phyloP scores from a whole-genome alignment of 2,113 vertebrate genomes.

The Misgurnus mizolepis region DNA sequence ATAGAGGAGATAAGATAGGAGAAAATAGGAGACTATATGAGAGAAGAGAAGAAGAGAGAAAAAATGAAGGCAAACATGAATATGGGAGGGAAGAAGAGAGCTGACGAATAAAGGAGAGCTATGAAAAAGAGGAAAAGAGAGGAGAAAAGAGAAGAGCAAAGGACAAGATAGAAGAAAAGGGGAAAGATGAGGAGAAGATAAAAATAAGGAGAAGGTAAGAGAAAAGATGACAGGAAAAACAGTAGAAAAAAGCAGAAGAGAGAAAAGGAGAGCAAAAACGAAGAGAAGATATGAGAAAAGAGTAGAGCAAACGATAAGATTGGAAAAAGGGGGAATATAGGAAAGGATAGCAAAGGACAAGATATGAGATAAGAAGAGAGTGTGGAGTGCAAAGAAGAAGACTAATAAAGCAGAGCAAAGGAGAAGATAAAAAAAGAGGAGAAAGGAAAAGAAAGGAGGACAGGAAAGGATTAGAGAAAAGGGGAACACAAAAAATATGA shows the following conservation, averaged over 20 bases:
- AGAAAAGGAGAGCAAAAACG: neutral
- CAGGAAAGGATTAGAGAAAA: neutral
- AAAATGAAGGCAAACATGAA: neutral
- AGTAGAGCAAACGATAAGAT: too few relatives aligned
- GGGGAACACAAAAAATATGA: too few relatives aligned
- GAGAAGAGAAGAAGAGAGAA: neutral
- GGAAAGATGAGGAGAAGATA: neutral
- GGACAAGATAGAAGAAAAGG: neutral
- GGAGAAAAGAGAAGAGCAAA: neutral
- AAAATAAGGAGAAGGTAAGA: neutral
- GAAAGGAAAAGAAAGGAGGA: conserved; percentile 45
- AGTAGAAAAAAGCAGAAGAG: neutral
- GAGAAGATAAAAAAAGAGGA: conserved; percentile 45
- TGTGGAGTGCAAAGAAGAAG: too few relatives aligned
- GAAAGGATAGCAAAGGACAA: neutral
- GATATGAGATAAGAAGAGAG: neutral
- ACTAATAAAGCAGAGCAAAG: neutral
- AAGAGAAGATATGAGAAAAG: conserved; percentile 11
- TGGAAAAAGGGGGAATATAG: neutral
- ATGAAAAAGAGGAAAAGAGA: neutral
- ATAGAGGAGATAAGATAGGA: neutral
- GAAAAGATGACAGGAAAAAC: conserved; percentile 32
- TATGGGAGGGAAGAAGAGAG: neutral
- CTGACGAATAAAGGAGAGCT: neutral
- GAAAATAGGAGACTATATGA: neutral